phyloP scores from a whole-genome alignment of 2,888 invertebrate genomes.

The Drosophila ezoana region DNA sequence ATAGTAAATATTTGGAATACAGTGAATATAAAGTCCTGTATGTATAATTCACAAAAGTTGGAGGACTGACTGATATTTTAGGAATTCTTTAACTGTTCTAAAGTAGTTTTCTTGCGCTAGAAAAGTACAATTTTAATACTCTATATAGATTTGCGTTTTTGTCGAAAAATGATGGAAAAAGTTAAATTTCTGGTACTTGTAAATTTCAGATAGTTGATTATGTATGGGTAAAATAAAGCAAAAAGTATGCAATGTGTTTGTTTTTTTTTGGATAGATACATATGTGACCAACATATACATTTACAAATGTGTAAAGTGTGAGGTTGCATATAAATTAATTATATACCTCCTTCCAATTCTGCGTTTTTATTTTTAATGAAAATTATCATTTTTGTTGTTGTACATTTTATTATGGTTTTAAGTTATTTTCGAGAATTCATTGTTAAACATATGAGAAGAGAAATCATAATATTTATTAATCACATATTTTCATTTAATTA shows the following conservation, averaged over 20 bases:
- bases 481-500: constrained; percentile 35
- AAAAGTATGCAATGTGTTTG: constrained; percentile 37
- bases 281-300: constrained; percentile 59
- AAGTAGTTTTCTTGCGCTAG: no score
- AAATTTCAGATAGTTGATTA: constrained; percentile 17
- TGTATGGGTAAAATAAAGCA: constrained; percentile 31
- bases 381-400: constrained; percentile 46
- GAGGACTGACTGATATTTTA: no score
- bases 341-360: constrained; percentile 85
- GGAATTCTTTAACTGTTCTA: no score
- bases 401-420: constrained; percentile 42
- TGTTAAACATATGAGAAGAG: constrained; percentile 73
- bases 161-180: constrained; percentile 30
- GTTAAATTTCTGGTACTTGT: constrained; percentile 8
- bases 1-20: not conserved
- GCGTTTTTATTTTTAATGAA: constrained; percentile 63
- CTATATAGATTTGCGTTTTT: no score
- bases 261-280: constrained; percentile 38
- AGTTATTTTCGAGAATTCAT: constrained; percentile 59
- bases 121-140: no score
- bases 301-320: constrained; percentile 65
- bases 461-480: constrained; percentile 72
- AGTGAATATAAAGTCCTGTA: not conserved
- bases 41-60: not conserved
- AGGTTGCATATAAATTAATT: constrained; percentile 76